Evolutionary conservation across 2,888 invertebrate genomes (phyloP).

Genomic region (Rhagium mordax): DNA sequence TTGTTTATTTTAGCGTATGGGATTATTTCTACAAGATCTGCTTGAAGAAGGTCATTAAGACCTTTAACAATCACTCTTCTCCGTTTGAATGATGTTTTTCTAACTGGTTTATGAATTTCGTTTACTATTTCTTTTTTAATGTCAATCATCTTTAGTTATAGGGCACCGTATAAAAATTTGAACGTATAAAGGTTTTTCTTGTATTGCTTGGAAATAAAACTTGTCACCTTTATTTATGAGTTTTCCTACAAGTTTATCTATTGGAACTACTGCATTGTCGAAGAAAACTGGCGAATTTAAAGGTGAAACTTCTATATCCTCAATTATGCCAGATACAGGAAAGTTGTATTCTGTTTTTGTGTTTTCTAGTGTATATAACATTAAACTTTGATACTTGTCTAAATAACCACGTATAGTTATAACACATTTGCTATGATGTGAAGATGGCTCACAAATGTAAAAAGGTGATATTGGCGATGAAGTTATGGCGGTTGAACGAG

Average conservation of each 20-base stretch:
- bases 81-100: slow-evolving; percentile 51
- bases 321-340: not conserved
- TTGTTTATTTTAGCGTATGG: slow-evolving; percentile 57
- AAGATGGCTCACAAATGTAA: not conserved
- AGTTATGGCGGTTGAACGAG: too few species aligned
- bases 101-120: slow-evolving; percentile 9
- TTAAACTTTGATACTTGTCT: not conserved
- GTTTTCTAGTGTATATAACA: slow-evolving; percentile 5
- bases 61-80: slow-evolving; percentile 55
- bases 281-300: too few species aligned
- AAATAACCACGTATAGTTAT: not conserved
- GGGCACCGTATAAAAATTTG: not conserved
- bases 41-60: slow-evolving; percentile 66
- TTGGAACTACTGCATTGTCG: too few species aligned
- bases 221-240: not conserved
- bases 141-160: not conserved
- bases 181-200: not conserved
- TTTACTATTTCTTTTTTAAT: slow-evolving; percentile 46
- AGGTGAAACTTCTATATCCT: too few species aligned
- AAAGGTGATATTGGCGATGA: not conserved
- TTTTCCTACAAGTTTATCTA: too few species aligned
- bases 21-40: slow-evolving; percentile 59
- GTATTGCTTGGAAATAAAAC: not conserved
- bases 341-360: not conserved
- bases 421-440: slow-evolving; percentile 10